Evolutionary conservation across 2,797 vertebrate genomes (phyloP).

Genomic region (Vireo griseus): DNA sequence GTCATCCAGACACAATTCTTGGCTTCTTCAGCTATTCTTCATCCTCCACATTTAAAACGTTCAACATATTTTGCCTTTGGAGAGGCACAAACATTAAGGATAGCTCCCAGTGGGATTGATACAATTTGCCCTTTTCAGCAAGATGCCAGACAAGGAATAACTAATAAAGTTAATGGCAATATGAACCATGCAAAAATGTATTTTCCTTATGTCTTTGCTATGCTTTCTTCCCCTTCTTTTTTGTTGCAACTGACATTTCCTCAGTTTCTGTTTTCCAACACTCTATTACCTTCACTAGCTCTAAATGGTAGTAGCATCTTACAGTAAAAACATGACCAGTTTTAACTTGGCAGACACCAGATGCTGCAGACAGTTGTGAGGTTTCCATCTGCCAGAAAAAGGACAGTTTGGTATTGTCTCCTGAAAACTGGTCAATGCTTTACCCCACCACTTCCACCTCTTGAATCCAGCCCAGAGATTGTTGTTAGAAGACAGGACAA

Average conservation of each 20-base stretch:
- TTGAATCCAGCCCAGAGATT: neutral
- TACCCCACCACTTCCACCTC: neutral
- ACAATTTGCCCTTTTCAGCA: neutral
- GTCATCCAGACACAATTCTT: neutral
- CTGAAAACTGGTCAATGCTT: neutral
- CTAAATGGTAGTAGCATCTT: neutral
- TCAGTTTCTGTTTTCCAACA: neutral
- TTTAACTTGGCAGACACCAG: neutral
- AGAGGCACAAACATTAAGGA: neutral
- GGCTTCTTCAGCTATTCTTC: neutral
- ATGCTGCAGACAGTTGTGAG: neutral
- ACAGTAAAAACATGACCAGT: neutral
- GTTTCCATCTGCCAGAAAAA: neutral
- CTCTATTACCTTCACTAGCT: neutral
- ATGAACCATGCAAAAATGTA: neutral
- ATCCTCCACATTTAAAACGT: neutral
- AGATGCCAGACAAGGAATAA: neutral
- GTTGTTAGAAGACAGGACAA: neutral
- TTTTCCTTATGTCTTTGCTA: neutral
- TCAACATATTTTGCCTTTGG: neutral
- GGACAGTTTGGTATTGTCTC: neutral
- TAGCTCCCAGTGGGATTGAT: accelerated
- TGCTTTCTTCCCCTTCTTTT: neutral
- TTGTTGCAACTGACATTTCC: neutral
- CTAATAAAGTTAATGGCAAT: neutral